phyloP scores from a whole-genome alignment of 2,797 vertebrate species.

The Decapterus maruadsi region DNA sequence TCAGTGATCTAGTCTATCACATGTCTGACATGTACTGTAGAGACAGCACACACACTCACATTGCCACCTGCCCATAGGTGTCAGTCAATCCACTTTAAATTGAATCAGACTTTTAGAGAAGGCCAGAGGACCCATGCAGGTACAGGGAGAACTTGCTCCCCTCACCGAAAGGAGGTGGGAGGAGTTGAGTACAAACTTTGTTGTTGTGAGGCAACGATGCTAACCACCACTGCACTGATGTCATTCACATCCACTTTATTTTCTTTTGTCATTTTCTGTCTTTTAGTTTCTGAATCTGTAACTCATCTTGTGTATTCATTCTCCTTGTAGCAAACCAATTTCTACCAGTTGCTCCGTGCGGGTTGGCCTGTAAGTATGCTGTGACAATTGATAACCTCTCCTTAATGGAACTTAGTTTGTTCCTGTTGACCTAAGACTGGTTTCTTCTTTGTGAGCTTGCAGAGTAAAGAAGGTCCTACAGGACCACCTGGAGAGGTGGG shows the following conservation, averaged over 20 bases:
- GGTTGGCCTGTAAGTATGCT: constrained; percentile 93
- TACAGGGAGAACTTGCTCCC: no score
- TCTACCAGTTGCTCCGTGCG: constrained; percentile 88
- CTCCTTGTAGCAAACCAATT: constrained; percentile 84
- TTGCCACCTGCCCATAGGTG: no score
- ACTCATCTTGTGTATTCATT: constrained; percentile 10
- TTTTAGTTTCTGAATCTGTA: neutral
- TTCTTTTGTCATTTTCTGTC: neutral
- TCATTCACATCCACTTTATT: neutral
- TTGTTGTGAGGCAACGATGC: no score
- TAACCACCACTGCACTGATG: neutral
- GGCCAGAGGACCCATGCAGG: no score
- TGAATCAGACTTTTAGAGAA: no score
- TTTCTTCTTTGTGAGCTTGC: constrained; percentile 78
- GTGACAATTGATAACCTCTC: neutral
- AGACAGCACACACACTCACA: no score
- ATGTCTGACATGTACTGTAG: no score
- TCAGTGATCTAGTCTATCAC: no score
- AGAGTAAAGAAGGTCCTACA: constrained; percentile 85
- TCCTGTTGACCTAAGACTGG: constrained; percentile 59
- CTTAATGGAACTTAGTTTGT: neutral
- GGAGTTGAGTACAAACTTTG: no score
- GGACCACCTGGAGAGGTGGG: constrained; percentile 89
- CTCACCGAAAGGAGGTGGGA: no score
- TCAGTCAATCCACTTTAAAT: no score